Evolutionary conservation across 2,113 vertebrate species (phyloP).

Genomic region (Anhinga rufa): DNA sequence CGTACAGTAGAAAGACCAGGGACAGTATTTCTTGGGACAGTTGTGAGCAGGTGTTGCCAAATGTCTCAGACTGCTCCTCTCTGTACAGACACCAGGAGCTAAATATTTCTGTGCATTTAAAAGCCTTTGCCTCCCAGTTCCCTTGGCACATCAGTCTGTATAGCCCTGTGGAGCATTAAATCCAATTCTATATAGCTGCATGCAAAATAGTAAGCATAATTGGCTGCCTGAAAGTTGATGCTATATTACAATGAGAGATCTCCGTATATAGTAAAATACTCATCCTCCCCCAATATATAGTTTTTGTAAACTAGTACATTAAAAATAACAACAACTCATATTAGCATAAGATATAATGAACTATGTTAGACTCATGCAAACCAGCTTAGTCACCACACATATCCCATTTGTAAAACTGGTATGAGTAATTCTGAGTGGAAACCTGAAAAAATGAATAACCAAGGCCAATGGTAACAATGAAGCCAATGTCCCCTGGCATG

Average conservation of each 20-base stretch:
- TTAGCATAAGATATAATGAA: background rate
- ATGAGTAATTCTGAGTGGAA: slow-evolving; percentile 25
- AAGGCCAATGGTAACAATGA: background rate
- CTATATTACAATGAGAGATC: background rate
- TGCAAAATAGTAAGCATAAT: background rate
- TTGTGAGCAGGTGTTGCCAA: background rate
- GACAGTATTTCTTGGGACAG: background rate
- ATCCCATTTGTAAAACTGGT: background rate
- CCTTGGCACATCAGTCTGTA: background rate
- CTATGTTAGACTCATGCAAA: background rate
- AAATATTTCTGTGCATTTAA: background rate
- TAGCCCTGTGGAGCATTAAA: background rate
- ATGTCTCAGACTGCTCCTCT: background rate
- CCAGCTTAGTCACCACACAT: background rate
- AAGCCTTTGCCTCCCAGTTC: background rate
- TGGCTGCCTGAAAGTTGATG: background rate
- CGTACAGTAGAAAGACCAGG: background rate
- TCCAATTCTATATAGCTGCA: background rate
- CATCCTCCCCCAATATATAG: background rate
- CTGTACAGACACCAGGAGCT: background rate
- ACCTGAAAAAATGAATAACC: slow-evolving; percentile 1
- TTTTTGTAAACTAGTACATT: background rate
- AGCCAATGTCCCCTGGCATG: accelerated
- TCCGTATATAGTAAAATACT: background rate
- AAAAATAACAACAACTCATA: background rate